Evolutionary conservation across 1,140 invertebrate species (phyloP).

Genomic region (Papilio machaon): DNA sequence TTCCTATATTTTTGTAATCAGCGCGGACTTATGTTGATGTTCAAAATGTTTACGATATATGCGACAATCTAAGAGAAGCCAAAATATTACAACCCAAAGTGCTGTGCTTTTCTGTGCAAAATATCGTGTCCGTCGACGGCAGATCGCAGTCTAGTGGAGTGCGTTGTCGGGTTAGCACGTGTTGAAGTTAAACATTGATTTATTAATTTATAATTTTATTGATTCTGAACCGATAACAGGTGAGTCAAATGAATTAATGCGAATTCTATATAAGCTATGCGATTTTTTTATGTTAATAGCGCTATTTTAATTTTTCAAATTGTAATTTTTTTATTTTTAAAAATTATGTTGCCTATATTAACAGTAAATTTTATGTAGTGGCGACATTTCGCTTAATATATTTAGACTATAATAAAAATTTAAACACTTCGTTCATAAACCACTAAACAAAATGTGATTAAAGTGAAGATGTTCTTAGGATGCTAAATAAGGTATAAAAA

Average conservation of each 20-base stretch:
- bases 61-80: not conserved
- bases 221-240: not conserved
- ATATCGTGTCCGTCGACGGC: not conserved
- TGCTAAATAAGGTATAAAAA: too few relatives aligned
- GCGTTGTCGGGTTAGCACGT: not conserved
- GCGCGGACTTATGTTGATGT: not conserved
- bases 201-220: not conserved
- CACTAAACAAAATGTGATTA: too few relatives aligned
- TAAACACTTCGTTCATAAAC: too few relatives aligned
- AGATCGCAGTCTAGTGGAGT: not conserved
- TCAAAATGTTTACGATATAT: slow-evolving; percentile 21
- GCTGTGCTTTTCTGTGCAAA: slow-evolving; percentile 13
- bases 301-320: not conserved
- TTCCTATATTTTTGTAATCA: too few relatives aligned
- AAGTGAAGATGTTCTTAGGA: too few relatives aligned
- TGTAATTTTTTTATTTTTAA: not conserved
- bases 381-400: too few relatives aligned
- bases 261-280: not conserved
- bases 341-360: too few relatives aligned
- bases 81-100: slow-evolving; percentile 21
- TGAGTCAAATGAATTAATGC: slow-evolving; percentile 10
- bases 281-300: not conserved
- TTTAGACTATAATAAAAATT: too few relatives aligned
- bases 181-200: not conserved
- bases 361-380: too few relatives aligned